Evolutionary conservation across 2,113 vertebrate genomes (phyloP).

Genomic region (Archocentrus centrarchus): DNA sequence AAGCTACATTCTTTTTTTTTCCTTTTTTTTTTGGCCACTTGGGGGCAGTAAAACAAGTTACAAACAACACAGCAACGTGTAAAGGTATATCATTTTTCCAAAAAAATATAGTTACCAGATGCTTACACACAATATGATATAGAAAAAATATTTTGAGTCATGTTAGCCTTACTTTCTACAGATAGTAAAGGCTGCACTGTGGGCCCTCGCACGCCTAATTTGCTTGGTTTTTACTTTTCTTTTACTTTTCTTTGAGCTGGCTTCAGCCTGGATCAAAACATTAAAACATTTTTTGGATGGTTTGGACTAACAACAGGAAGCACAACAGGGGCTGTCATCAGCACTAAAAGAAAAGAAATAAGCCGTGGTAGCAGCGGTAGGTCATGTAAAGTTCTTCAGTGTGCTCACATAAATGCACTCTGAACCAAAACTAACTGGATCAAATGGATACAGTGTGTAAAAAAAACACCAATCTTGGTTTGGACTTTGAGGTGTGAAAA

Average conservation of each 20-base stretch:
- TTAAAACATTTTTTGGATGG: neutral
- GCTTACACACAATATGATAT: neutral
- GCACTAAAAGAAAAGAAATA: conserved; percentile 3
- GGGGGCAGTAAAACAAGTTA: neutral
- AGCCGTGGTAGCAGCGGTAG: neutral
- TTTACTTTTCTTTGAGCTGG: neutral
- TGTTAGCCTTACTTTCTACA: neutral
- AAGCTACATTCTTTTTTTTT: neutral
- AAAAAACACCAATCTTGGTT: neutral
- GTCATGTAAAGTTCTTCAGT: neutral
- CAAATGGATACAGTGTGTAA: neutral
- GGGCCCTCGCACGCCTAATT: neutral
- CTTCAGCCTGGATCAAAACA: neutral
- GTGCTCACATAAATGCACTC: neutral
- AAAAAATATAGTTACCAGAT: neutral
- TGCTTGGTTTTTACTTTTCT: neutral
- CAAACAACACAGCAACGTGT: neutral
- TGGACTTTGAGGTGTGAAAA: neutral
- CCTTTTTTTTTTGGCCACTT: neutral
- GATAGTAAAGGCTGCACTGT: neutral
- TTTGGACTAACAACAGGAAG: neutral
- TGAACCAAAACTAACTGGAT: neutral
- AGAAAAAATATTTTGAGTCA: neutral
- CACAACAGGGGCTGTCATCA: neutral
- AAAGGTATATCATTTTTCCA: neutral